Evolutionary conservation across 2,113 vertebrate genomes (phyloP), one percentile per base, ranked within the genome.

Genomic region (Geococcyx californianus): DNA sequence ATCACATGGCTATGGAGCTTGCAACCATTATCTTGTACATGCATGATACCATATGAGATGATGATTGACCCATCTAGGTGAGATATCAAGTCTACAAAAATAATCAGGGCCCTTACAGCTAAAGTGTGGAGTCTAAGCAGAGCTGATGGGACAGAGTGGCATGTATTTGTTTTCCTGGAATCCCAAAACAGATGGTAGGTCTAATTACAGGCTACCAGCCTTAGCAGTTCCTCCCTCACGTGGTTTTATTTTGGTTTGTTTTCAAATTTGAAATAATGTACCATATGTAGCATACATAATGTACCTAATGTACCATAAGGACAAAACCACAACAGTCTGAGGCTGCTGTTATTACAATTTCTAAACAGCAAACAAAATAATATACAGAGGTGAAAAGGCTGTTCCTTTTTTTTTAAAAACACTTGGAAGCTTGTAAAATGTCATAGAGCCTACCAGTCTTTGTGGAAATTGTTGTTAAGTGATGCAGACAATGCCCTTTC

Each of bases 181-280:
- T 21, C 38, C 85, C 74, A 68, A 64, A 56, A 72, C 44, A 95
- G 78, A 82, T 72, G 66, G 44, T 52, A 76, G 44, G 52, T 89
- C 47, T 87, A 91, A 95, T 94, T 95, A 78, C 70, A 91, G 74
- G 12, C 49, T 93, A 67, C 38, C 1, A 3, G 31, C 44, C 70
- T 90, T 75, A 88, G 79, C 67, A 85, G 60, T 85, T 91, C 28
- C 40, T 87, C 58, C 62, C 87, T 87, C 82, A 68, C 1, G 6
- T 33, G 91, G 38, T 56, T 94, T 88, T 62, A 52, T 94, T 90
- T 85, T 54, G 31, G 31, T 79, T 49, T 91, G 31, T 73, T 94
- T 84, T 91, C 90, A 93, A 68, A 90, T n/a, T n/a, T n/a, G n/a
- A n/a, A n/a, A n/a, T n/a, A n/a, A n/a, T n/a, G n/a, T n/a, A n/a